These are phyloP conservation scores for Picus viridis DNA, from an alignment of 2,797 vertebrate species.

Conservation along the genomic window DNA sequence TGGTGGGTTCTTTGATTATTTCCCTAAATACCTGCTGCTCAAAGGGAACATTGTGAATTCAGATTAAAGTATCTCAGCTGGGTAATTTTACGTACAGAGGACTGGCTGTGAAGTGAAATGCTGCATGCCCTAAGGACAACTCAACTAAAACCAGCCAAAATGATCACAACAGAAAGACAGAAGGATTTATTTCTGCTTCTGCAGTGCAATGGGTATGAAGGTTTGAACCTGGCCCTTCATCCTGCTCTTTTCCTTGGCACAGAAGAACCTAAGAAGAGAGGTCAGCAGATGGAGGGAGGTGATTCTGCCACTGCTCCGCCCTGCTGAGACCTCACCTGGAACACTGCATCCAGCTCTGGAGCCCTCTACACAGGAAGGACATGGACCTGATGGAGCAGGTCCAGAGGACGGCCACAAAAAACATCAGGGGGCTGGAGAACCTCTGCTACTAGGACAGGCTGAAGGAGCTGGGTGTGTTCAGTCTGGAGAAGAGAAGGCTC, in stretches of 20 bases:
- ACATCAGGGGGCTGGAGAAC: no score
- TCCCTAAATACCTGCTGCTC: background rate
- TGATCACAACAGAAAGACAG: background rate
- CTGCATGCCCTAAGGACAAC: background rate
- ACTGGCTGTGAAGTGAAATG: background rate
- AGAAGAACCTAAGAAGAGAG: background rate
- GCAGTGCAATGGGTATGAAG: background rate
- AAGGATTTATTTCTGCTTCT: background rate
- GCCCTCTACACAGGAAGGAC: no score
- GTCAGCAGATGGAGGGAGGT: no score
- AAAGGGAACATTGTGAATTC: background rate
- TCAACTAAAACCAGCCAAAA: background rate
- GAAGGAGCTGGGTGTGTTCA: no score
- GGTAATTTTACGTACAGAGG: conserved; percentile 5
- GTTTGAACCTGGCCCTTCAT: background rate
- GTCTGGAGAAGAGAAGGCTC: no score
- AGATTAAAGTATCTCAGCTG: background rate
- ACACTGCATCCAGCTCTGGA: no score
- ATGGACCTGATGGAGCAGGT: no score
- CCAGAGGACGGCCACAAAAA: no score
- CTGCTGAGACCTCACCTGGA: no score
- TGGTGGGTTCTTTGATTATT: background rate
- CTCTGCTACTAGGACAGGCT: no score
- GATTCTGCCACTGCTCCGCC: no score
- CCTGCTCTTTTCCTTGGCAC: background rate